Conservation (phyloP, 1,140 invertebrate genomes). For the Luehdorfia chinensis region DNA sequence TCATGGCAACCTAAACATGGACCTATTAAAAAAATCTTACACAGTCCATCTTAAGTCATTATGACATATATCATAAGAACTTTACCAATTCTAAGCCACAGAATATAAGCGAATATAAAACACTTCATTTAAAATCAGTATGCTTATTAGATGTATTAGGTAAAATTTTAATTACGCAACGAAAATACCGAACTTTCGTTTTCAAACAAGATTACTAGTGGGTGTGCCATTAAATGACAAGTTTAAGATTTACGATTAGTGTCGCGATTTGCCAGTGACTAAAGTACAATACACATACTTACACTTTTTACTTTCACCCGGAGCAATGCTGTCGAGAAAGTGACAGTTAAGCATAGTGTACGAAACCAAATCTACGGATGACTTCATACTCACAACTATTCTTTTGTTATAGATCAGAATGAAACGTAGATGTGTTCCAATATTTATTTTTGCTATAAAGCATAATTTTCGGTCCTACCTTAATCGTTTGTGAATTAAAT, state of each 20-base stretch:
- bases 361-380: constrained; percentile 30
- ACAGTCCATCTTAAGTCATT: too few relatives aligned
- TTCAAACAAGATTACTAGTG: constrained; percentile 34
- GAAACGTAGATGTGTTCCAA: too few relatives aligned
- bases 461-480: too few relatives aligned
- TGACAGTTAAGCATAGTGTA: constrained; percentile 24
- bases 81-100: too few relatives aligned
- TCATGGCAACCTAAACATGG: too few relatives aligned
- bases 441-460: too few relatives aligned
- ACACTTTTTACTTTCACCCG: constrained; percentile 59
- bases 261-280: constrained; percentile 59
- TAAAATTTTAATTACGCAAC: constrained; percentile 30
- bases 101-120: too few relatives aligned
- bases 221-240: constrained; percentile 51
- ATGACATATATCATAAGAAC: too few relatives aligned
- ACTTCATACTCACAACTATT: constrained; percentile 40
- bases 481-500: too few relatives aligned
- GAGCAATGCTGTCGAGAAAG: constrained; percentile 59
- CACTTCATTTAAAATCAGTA: constrained; percentile 3
- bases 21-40: too few relatives aligned
- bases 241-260: constrained; percentile 61
- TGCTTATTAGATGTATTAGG: constrained; percentile 3
- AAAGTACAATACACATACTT: constrained; percentile 60
- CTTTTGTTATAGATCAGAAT: constrained; percentile 1
- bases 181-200: constrained; percentile 43